These are phyloP conservation scores for Drepanosiphum platanoidis DNA, from an alignment of 2,888 invertebrate genomes.

Conservation along the genomic window DNA sequence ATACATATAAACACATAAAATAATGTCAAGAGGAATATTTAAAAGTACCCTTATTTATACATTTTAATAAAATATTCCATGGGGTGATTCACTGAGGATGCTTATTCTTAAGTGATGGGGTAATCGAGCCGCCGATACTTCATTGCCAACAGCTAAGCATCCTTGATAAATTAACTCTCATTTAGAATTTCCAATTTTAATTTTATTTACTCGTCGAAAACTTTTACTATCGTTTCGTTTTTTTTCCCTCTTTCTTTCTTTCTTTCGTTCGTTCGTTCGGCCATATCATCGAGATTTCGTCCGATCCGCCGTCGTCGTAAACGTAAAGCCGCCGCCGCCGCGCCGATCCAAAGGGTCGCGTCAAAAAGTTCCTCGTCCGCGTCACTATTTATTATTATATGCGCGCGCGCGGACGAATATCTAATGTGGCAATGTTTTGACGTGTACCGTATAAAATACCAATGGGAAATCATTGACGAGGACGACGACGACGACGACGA, in stretches of 20 bases:
- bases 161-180: constrained; percentile 50
- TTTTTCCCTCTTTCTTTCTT: neutral
- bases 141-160: constrained; percentile 41
- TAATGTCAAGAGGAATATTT: constrained; percentile 19
- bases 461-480: constrained; percentile 2
- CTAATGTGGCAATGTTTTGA: neutral
- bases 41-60: constrained; percentile 51
- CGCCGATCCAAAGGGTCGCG: neutral
- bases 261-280: neutral
- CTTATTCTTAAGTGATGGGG: constrained; percentile 51
- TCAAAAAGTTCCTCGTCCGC: neutral
- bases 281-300: neutral
- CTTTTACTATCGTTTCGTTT: too few relatives aligned
- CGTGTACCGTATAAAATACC: neutral
- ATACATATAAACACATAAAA: neutral
- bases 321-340: neutral
- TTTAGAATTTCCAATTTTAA: constrained; percentile 52
- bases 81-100: constrained; percentile 49
- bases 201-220: neutral
- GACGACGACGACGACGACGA: neutral
- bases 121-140: constrained; percentile 56
- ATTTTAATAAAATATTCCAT: constrained; percentile 49
- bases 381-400: neutral
- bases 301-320: neutral
- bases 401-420: too few relatives aligned